phyloP scores from a whole-genome alignment of 2,888 invertebrate species.

The Scaptomyza polygonia region DNA sequence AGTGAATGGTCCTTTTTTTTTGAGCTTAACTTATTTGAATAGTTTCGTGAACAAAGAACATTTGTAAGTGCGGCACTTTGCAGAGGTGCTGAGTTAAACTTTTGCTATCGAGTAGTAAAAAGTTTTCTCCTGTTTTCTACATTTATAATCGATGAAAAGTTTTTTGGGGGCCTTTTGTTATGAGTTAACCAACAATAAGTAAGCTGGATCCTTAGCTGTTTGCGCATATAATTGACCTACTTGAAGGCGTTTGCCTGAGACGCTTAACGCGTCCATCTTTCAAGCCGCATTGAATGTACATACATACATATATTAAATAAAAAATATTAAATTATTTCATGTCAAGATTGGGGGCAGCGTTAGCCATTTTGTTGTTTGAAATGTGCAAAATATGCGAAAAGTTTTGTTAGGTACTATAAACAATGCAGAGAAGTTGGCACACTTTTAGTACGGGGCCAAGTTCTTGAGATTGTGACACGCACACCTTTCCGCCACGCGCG shows the following conservation, averaged over 20 bases:
- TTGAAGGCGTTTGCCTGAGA: slow-evolving; percentile 40
- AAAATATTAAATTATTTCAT: slow-evolving; percentile 76
- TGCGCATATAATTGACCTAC: slow-evolving; percentile 74
- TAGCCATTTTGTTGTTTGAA: slow-evolving; percentile 62
- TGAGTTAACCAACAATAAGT: slow-evolving; percentile 28
- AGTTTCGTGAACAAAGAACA: slow-evolving; percentile 30
- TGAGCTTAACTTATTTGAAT: slow-evolving; percentile 12
- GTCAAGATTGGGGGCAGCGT: slow-evolving; percentile 64
- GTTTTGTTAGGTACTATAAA: slow-evolving; percentile 48
- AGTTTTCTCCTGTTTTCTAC: slow-evolving; percentile 30
- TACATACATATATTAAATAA: too few species aligned
- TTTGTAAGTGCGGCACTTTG: slow-evolving; percentile 66
- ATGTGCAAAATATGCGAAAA: slow-evolving; percentile 55
- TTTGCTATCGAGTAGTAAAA: slow-evolving; percentile 41
- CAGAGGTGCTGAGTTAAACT: slow-evolving; percentile 51
- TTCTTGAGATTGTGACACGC: slow-evolving; percentile 62
- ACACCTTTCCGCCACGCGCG: slow-evolving; percentile 18
- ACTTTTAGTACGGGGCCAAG: slow-evolving; percentile 41
- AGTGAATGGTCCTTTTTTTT: slow-evolving; percentile 8
- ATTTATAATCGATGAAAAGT: slow-evolving; percentile 55
- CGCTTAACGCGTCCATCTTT: slow-evolving; percentile 60
- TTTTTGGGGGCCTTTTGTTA: slow-evolving; percentile 19
- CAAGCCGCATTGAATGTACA: slow-evolving; percentile 28
- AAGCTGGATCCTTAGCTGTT: slow-evolving; percentile 37
- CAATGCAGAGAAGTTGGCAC: slow-evolving; percentile 70